Percentiles rank a stretch among this genome's conserved stretches.
Evolutionary conservation across 2,888 invertebrate genomes (phyloP).

Genomic region (Dyspetes luteomarginatus): DNA sequence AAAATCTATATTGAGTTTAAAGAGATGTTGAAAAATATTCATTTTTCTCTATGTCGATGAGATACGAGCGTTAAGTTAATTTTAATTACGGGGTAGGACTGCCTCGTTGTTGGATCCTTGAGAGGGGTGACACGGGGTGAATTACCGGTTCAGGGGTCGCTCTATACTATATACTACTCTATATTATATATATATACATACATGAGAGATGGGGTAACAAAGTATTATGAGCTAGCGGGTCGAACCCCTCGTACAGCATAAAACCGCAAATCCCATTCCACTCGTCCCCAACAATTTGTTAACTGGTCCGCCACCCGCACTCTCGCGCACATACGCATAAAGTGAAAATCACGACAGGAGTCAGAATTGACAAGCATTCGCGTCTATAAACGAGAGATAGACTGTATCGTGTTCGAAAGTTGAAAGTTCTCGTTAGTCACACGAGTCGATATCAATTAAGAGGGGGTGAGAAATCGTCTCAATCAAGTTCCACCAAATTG

Average conservation of each 20-base stretch:
- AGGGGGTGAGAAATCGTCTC: slow-evolving; percentile 7
- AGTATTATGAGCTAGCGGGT: slow-evolving; percentile 78
- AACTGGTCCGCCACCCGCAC: slow-evolving; percentile 75
- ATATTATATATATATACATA: slow-evolving; percentile 41
- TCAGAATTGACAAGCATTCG: slow-evolving; percentile 40
- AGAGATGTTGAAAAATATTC: slow-evolving; percentile 3
- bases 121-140: slow-evolving; percentile 54
- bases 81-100: slow-evolving; percentile 78
- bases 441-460: slow-evolving; percentile 52
- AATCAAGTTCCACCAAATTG: not conserved
- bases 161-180: slow-evolving; percentile 9
- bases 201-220: slow-evolving; percentile 81
- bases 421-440: slow-evolving; percentile 58
- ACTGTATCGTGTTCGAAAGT: slow-evolving; percentile 14
- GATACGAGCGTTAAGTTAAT: slow-evolving; percentile 72
- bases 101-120: slow-evolving; percentile 65
- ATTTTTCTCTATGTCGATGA: slow-evolving; percentile 6
- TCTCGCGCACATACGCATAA: not conserved
- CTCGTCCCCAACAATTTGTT: slow-evolving; percentile 80
- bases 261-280: slow-evolving; percentile 79
- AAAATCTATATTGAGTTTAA: not conserved
- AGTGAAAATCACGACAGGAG: slow-evolving; percentile 15
- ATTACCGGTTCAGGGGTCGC: slow-evolving; percentile 60
- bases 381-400: slow-evolving; percentile 13
- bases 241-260: slow-evolving; percentile 73